Conservation (phyloP, 2,113 vertebrate genomes). For the Sceloporus tristichus region DNA sequence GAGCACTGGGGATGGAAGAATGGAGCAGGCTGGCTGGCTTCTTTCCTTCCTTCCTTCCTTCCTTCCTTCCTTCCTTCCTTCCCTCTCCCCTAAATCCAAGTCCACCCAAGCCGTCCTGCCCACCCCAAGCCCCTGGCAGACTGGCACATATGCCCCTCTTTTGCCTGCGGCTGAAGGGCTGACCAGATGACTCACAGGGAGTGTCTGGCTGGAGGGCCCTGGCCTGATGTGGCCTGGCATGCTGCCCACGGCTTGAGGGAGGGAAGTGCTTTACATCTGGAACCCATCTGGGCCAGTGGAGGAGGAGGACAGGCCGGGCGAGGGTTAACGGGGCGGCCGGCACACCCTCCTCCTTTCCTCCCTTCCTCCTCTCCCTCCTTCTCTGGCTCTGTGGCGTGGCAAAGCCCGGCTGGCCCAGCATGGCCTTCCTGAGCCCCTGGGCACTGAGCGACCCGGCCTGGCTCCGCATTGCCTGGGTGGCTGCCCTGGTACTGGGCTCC, state of each 20-base stretch:
- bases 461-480: conserved; percentile 12
- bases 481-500: conserved; percentile 11
- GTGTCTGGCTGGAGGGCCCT: background rate
- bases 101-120: too few species aligned
- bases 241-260: background rate
- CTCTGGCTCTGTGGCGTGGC: conserved; percentile 1
- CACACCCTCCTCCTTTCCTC: background rate
- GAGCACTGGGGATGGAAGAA: too few species aligned
- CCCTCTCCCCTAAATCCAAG: too few species aligned
- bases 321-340: conserved; percentile 16
- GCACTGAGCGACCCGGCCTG: background rate
- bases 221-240: too few species aligned
- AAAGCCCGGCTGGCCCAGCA: background rate
- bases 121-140: too few species aligned
- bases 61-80: too few species aligned
- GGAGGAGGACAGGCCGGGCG: background rate
- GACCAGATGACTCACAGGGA: background rate
- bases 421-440: conserved; percentile 24
- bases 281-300: conserved; percentile 22
- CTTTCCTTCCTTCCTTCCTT: too few species aligned
- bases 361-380: background rate
- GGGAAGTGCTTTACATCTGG: conserved; percentile 19
- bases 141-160: too few species aligned
- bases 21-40: too few species aligned
- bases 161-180: too few species aligned